Evolutionary conservation across 2,797 vertebrate genomes (phyloP), one percentile per base, ranked within the genome.

Genomic region (Sus cebifrons): DNA sequence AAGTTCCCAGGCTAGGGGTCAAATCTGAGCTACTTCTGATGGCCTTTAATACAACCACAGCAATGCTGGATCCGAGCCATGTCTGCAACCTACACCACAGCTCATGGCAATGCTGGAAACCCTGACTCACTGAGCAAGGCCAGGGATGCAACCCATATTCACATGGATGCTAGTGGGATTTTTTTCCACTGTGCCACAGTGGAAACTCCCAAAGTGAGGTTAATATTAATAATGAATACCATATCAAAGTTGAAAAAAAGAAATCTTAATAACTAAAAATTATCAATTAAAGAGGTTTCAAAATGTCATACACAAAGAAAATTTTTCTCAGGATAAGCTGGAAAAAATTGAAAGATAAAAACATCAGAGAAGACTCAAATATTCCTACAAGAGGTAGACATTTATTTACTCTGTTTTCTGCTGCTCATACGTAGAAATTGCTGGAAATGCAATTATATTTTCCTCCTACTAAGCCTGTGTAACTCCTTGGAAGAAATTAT

Each of bases 401-500:
- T 65, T 65, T 58, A 52, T 83, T 64, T 90, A 85, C 32, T 89
- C 29, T 75, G n/a, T 84, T 71, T 88, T 74, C 60, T 64, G 23
- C 71, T 70, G 32, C 25, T 86, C 16, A 14, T 36, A 67, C 25
- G 20, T 32, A 90, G 21, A 96, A 74, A 71, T 62, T 74, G 11
- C 67, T 85, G 44, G n/a, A 79, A 90, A 77, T 65, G 2, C n/a
- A 93, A 84, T 75, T 97, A 91, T 14, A 94, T 79, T 94, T 77
- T 81, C 44, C 14, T 87, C n/a, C 88, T 90, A 75, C 0, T 89
- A 60, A 85, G n/a, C 6, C 32, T 75, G 27, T 52, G 17, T 91
- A 60, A 86, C 73, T 89, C 52, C 62, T 87, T 89, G 49, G 54
- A 73, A 81, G 49, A 64, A 73, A 60, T 32, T 68, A 75, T 23